Base-by-base conservation (phyloP, 1,140 invertebrate species). In the Paralvinella palmiformis region DNA sequence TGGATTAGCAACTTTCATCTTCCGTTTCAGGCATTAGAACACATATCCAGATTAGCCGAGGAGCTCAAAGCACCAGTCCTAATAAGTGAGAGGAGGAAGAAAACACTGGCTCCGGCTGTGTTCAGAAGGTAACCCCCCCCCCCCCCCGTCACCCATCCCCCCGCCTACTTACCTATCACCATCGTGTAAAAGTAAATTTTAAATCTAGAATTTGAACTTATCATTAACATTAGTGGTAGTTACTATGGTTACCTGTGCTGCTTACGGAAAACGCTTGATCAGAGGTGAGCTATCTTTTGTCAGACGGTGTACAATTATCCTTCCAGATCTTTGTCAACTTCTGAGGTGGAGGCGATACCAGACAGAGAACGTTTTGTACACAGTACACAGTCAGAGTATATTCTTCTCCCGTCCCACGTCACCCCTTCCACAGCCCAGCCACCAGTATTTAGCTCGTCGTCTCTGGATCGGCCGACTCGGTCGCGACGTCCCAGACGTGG, bases 21-120 rank as follows among this genome's bases (percentile, higher is more conserved):
- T 31, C 22, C 20, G 27, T 57, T 57, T 13, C 55, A 57, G 55
- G 55, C 55, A 33, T 36, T 57, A 57, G 55, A 36, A 24, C 55
- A 57, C 33, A 57, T 57, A 57, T 57, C 55, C 27, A 57, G 27
- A n/a, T 57, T 57, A 57, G 24, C 33, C 55, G 55, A 36, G 55
- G 55, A 57, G 20, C 22, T 31, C 55, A 33, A 36, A 52, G 31
- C 24, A 52, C 48, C 48, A 52, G 31, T 29, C 31, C 31, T 29
- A 52, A 29, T 22, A 52, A 52, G 48, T 22, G 31, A 4, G 24
- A 52, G 24, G 24, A 52, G 48, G 31, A 7, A 52, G 2, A 7
- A 20, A 29, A 7, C 55, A n/a, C 4, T 20, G 55, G 55, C 7
- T 22, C 20, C 33, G 22, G 55, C 33, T 36, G 22, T 20, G 33